Evolutionary conservation across 2,888 invertebrate species (phyloP).

Genomic region (Harpalus rufipes): DNA sequence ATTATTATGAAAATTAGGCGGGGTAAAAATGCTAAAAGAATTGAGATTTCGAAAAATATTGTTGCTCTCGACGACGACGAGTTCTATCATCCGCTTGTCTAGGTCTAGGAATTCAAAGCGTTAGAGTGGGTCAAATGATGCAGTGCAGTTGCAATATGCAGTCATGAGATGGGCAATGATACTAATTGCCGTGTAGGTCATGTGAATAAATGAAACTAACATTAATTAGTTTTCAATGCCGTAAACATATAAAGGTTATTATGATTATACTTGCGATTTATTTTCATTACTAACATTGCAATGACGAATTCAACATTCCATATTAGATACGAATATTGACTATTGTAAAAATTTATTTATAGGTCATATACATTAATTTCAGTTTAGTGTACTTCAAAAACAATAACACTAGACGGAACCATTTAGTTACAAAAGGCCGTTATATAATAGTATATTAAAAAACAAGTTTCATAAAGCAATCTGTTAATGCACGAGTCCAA

Average conservation of each 20-base stretch:
- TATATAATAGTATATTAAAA: too few species aligned
- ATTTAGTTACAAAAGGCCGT: too few species aligned
- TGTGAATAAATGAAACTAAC: conserved; percentile 54
- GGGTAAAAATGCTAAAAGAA: too few species aligned
- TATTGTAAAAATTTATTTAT: not conserved
- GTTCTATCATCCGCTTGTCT: not conserved
- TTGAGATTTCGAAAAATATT: too few species aligned
- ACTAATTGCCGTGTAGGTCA: conserved; percentile 54
- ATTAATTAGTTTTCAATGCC: conserved; percentile 53
- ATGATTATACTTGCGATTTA: conserved; percentile 35
- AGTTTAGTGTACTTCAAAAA: too few species aligned
- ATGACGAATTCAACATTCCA: conserved; percentile 19
- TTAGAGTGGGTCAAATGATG: not conserved
- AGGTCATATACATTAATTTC: not conserved
- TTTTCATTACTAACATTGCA: conserved; percentile 4
- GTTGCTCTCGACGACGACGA: too few species aligned
- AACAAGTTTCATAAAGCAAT: too few species aligned
- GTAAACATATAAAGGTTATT: conserved; percentile 53
- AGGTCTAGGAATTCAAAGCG: not conserved
- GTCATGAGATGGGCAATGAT: conserved; percentile 45
- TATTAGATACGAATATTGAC: not conserved
- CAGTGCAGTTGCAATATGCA: conserved; percentile 5
- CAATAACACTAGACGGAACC: too few species aligned
- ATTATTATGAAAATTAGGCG: too few species aligned
- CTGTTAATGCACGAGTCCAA: too few species aligned